A percentile compares a stretch with the other conserved stretches of the same genome.
These are phyloP conservation scores for Brachyhypopomus gauderio DNA, from an alignment of 2,113 vertebrate species.

Conservation along the genomic window DNA sequence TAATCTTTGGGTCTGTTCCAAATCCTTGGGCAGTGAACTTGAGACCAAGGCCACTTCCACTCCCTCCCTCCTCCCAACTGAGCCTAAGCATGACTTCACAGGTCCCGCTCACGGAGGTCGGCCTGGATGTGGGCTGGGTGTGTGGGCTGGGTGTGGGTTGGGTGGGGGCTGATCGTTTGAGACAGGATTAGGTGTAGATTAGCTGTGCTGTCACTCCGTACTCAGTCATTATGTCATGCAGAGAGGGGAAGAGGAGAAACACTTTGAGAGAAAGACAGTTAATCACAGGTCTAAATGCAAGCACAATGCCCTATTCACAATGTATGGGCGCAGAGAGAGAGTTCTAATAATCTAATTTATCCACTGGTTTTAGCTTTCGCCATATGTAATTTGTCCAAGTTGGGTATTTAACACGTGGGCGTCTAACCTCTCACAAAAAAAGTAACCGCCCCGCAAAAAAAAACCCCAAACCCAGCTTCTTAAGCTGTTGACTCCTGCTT, in stretches of 20 bases:
- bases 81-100: conserved; percentile 17
- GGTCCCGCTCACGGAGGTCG: not conserved
- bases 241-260: conserved; percentile 30
- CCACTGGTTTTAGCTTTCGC: not conserved
- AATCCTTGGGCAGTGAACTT: not conserved
- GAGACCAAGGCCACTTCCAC: not conserved
- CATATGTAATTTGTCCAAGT: not conserved
- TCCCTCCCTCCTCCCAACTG: not conserved
- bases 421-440: not conserved
- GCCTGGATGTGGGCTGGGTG: not conserved
- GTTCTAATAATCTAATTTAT: not conserved
- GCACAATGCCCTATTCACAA: not conserved
- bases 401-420: too few relatives aligned
- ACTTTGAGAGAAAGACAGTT: conserved; percentile 10
- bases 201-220: conserved; percentile 53
- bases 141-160: not conserved
- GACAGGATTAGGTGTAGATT: conserved; percentile 86
- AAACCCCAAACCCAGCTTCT: not conserved
- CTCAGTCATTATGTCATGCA: conserved; percentile 54
- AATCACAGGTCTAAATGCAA: not conserved
- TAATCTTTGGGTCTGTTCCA: not conserved
- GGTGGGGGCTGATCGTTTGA: conserved; percentile 63
- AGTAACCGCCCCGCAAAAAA: not conserved
- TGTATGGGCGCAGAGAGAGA: not conserved
- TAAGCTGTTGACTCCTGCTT: not conserved